Evolutionary conservation across 2,113 vertebrate species (phyloP).

Genomic region (Hystrix brachyura): DNA sequence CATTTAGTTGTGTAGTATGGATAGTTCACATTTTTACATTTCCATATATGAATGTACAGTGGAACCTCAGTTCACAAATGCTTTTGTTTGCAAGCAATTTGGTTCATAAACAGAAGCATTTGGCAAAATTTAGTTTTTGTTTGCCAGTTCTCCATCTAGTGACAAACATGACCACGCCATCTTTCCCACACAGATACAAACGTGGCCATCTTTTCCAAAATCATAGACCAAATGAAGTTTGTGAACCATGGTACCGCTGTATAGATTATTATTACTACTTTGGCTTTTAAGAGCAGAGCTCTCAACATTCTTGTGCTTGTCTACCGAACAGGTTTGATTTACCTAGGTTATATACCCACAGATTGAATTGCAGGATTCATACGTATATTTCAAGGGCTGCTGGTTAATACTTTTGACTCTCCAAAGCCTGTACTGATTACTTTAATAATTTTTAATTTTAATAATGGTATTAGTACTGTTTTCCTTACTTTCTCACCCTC

Average conservation of each 20-base stretch:
- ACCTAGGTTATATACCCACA: neutral
- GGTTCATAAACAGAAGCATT: neutral
- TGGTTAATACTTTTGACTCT: neutral
- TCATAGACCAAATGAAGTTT: neutral
- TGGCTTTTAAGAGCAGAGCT: neutral
- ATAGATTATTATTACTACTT: neutral
- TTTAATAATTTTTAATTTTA: neutral
- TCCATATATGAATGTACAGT: neutral
- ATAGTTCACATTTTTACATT: neutral
- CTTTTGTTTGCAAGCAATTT: neutral
- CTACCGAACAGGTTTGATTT: neutral
- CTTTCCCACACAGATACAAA: neutral
- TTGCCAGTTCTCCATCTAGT: neutral
- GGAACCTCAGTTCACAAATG: neutral
- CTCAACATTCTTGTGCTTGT: neutral
- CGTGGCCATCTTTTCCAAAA: neutral
- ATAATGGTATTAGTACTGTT: neutral
- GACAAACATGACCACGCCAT: too few species aligned
- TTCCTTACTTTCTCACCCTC: neutral
- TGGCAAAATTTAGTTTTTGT: neutral
- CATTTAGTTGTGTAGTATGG: neutral
- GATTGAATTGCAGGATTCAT: neutral
- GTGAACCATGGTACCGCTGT: neutral
- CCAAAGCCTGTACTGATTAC: neutral
- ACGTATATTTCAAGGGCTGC: neutral